A percentile compares a stretch with the other conserved stretches of the same genome.
These are phyloP conservation scores for Spea multiplicata DNA, from an alignment of 2,113 vertebrate species.

Conservation along the genomic window DNA sequence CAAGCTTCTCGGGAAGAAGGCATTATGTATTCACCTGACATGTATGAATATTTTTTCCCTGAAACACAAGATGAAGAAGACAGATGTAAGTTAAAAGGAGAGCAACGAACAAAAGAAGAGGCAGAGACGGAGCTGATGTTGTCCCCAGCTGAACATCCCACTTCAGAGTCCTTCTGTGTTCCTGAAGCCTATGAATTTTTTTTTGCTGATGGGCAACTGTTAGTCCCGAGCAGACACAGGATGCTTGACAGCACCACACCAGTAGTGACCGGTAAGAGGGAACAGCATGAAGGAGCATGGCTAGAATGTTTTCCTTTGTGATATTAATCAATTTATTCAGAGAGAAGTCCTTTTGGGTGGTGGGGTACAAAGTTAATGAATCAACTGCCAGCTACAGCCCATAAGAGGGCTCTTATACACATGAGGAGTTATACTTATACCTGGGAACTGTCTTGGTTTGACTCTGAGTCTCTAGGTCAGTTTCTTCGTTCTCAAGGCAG, in stretches of 20 bases:
- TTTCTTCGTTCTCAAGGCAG: too few relatives aligned
- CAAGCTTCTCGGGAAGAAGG: slow-evolving; percentile 29
- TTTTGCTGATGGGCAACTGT: slow-evolving; percentile 52
- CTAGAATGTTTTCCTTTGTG: too few relatives aligned
- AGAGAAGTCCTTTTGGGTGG: too few relatives aligned
- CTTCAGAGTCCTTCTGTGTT: slow-evolving; percentile 43
- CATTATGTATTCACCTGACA: slow-evolving; percentile 71
- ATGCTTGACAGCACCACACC: slow-evolving; percentile 49
- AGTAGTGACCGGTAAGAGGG: slow-evolving; percentile 69
- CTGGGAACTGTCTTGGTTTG: too few relatives aligned
- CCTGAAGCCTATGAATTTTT: slow-evolving; percentile 75
- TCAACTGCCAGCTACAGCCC: too few relatives aligned
- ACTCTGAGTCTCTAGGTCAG: too few relatives aligned
- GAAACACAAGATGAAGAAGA: slow-evolving; percentile 51
- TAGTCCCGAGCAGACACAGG: not conserved
- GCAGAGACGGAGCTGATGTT: slow-evolving; percentile 37
- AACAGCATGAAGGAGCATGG: not conserved
- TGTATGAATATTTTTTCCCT: slow-evolving; percentile 83
- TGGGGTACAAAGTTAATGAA: too few relatives aligned
- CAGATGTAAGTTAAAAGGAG: slow-evolving; percentile 55
- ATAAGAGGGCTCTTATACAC: too few relatives aligned
- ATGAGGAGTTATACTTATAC: too few relatives aligned
- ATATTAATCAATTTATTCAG: too few relatives aligned
- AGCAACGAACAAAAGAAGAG: slow-evolving; percentile 49
- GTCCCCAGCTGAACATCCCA: slow-evolving; percentile 25